phyloP scores from a whole-genome alignment of 2,888 invertebrate species.

The Tenthredo distinguenda region DNA sequence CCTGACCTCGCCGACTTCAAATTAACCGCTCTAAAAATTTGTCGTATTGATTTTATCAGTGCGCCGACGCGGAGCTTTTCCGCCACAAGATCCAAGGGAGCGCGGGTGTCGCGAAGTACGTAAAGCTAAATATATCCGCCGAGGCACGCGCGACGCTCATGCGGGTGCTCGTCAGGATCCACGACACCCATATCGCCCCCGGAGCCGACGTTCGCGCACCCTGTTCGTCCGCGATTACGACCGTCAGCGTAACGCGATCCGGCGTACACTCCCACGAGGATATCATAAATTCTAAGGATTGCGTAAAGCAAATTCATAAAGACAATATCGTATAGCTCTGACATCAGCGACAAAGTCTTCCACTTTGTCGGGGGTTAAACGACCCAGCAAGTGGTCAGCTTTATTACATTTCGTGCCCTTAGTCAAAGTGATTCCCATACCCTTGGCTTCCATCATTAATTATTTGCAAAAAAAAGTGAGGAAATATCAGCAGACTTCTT shows the following conservation, averaged over 20 bases:
- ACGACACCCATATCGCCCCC: conserved; percentile 34
- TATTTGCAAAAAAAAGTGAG: not conserved
- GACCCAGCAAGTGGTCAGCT: not conserved
- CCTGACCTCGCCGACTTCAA: not conserved
- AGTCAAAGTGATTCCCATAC: conserved; percentile 12
- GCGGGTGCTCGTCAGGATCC: conserved; percentile 36
- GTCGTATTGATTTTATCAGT: conserved; percentile 28
- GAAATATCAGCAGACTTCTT: not conserved
- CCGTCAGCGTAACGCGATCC: conserved; percentile 36
- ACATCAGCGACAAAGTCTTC: not conserved
- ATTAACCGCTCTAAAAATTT: conserved; percentile 1
- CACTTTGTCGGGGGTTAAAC: not conserved
- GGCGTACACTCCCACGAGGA: not conserved
- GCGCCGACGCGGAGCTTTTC: conserved; percentile 30
- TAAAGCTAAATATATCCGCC: conserved; percentile 70
- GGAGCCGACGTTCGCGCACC: conserved; percentile 10
- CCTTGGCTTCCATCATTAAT: not conserved
- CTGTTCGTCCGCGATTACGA: conserved; percentile 17
- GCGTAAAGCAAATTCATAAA: not conserved
- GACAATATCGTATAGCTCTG: not conserved
- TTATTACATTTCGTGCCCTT: not conserved
- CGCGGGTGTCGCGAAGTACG: conserved; percentile 56
- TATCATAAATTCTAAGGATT: not conserved
- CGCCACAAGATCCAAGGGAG: conserved; percentile 51
- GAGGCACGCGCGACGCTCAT: conserved; percentile 67